phyloP scores from a whole-genome alignment of 2,888 invertebrate genomes.

The Metacarcinus magister region DNA sequence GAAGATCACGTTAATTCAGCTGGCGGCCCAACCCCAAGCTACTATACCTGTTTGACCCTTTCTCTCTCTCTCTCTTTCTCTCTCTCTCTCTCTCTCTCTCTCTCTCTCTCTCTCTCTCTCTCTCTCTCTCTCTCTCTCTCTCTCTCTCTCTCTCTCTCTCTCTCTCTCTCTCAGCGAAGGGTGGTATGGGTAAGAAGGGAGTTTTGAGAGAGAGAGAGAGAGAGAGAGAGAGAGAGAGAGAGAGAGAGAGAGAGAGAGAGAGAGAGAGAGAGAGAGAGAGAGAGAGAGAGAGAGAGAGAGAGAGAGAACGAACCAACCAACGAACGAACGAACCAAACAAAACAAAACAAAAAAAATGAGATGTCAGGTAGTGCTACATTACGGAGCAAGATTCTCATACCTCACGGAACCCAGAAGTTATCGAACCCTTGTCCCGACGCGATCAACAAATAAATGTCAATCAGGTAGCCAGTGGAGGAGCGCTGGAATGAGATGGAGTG shows the following conservation, averaged over 20 bases:
- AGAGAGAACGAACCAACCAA: background rate
- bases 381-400: slow-evolving; percentile 63
- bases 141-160: slow-evolving; percentile 1
- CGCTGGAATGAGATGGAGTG: slow-evolving; percentile 11
- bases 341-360: background rate
- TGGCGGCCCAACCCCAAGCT: background rate
- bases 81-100: background rate
- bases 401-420: slow-evolving; percentile 55
- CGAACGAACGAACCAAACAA: background rate
- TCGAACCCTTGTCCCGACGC: slow-evolving; percentile 65
- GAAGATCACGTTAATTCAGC: too few relatives aligned
- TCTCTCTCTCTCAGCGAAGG: background rate
- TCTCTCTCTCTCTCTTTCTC: slow-evolving; percentile 34
- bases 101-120: background rate
- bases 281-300: background rate
- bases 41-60: background rate
- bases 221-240: background rate
- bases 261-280: background rate
- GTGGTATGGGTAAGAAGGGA: too few relatives aligned
- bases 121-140: slow-evolving; percentile 29
- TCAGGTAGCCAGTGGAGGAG: slow-evolving; percentile 57
- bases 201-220: background rate
- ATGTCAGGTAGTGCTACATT: background rate
- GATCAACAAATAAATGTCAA: slow-evolving; percentile 75
- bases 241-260: background rate